Conservation (phyloP, 92 coral and sea anemone species). For the Chrysogorgia sp. region DNA sequence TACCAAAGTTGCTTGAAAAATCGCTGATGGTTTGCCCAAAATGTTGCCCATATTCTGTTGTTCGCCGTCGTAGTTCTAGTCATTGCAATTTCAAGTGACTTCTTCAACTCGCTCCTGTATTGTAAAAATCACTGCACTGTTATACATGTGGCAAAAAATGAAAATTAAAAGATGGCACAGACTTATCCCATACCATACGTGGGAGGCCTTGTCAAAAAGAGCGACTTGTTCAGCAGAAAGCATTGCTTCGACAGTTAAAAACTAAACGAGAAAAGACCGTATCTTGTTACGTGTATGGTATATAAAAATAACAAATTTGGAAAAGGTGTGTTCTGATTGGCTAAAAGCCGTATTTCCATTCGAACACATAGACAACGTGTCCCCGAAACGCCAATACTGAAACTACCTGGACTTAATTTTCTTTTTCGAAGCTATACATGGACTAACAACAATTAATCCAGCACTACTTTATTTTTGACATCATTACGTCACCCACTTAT, state of each 20-base stretch:
- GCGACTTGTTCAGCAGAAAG: conserved; percentile 73
- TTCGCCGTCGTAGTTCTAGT: conserved; percentile 78
- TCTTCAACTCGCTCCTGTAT: conserved; percentile 85
- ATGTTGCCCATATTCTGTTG: conserved; percentile 85
- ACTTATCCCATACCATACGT: conserved; percentile 74
- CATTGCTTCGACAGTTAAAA: conserved; percentile 82
- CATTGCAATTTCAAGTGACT: conserved; percentile 86
- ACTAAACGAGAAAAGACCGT: conserved; percentile 57
- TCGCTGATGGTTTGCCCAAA: conserved; percentile 95
- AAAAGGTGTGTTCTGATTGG: no score
- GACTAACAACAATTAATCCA: no score
- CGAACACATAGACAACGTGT: no score
- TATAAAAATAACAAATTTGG: neutral
- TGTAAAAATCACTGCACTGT: neutral
- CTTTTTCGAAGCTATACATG: no score
- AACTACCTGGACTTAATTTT: no score
- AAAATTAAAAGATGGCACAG: neutral
- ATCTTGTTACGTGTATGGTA: no score
- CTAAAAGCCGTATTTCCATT: no score
- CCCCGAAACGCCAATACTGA: no score
- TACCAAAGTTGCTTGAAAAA: conserved; percentile 95
- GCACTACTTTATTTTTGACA: no score
- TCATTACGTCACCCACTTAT: no score
- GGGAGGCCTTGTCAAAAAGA: conserved; percentile 91
- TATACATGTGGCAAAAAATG: conserved; percentile 9